Conservation (phyloP, 30 jellyfish, hydroid and myxozoan species). For the Aurelia coerulea region DNA sequence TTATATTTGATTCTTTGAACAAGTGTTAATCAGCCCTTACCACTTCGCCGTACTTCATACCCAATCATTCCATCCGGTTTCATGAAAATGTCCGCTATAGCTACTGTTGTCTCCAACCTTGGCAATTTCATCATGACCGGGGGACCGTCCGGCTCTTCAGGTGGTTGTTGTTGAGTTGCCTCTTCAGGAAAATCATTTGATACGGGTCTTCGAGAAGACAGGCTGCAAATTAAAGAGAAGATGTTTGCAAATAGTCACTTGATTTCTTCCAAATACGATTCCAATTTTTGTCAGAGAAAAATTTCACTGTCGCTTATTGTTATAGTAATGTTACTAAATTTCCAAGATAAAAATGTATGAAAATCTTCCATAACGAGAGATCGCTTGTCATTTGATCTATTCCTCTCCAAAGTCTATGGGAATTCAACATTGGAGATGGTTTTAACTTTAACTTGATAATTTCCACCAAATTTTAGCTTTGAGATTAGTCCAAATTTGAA, state of each 20-base stretch:
- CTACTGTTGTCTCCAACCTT: slow-evolving; percentile 32
- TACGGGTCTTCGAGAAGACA: background rate
- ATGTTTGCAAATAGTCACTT: background rate
- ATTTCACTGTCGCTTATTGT: too few species aligned
- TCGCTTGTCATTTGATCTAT: too few species aligned
- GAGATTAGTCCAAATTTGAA: too few species aligned
- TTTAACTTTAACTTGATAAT: too few species aligned
- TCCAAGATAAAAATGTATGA: too few species aligned
- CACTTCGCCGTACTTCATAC: slow-evolving; percentile 26
- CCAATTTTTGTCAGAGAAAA: too few species aligned
- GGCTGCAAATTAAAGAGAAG: background rate
- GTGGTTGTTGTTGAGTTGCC: background rate
- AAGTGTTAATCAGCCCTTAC: background rate
- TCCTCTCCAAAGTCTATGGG: too few species aligned
- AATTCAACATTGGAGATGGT: too few species aligned
- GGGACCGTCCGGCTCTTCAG: background rate
- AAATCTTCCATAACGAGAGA: too few species aligned
- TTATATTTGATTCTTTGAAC: too few species aligned
- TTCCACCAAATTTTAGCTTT: too few species aligned
- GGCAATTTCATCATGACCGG: slow-evolving; percentile 3
- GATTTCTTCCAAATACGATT: background rate
- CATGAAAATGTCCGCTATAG: slow-evolving; percentile 39
- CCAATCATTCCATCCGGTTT: slow-evolving; percentile 23
- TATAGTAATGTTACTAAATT: too few species aligned
- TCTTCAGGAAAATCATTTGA: background rate